Percentiles rank a stretch among this genome's conserved stretches.
Conservation (phyloP, 2,888 invertebrate species). For the Epinotia brunnichana region DNA sequence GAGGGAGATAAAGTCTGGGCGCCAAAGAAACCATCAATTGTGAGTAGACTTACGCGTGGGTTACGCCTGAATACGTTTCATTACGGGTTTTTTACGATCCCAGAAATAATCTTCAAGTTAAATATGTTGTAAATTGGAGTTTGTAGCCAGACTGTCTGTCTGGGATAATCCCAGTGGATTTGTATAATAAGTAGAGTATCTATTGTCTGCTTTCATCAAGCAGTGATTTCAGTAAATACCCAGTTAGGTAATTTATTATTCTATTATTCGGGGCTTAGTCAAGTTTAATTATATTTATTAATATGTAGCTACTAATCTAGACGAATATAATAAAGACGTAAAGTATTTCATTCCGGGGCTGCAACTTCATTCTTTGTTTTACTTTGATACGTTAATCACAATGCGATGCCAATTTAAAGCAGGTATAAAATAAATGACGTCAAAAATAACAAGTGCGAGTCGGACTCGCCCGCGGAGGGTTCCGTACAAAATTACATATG, state of each 20-base stretch:
- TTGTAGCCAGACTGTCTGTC: conserved; percentile 9
- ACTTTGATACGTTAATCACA: too few relatives aligned
- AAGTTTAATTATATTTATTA: too few relatives aligned
- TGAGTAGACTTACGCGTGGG: neutral
- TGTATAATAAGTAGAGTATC: neutral
- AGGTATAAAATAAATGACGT: too few relatives aligned
- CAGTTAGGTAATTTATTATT: neutral
- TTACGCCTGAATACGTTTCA: neutral
- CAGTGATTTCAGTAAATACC: neutral
- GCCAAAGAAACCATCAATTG: neutral
- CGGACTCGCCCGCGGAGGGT: too few relatives aligned
- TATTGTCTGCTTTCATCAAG: conserved; percentile 6
- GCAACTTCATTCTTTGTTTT: too few relatives aligned
- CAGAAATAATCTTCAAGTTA: conserved; percentile 8
- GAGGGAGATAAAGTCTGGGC: neutral
- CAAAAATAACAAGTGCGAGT: too few relatives aligned
- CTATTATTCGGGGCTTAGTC: too few relatives aligned
- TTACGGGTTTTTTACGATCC: conserved; percentile 11
- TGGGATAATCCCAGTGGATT: conserved; percentile 4
- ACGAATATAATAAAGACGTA: too few relatives aligned
- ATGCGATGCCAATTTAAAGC: too few relatives aligned
- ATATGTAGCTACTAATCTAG: too few relatives aligned
- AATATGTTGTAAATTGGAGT: neutral
- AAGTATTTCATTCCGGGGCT: too few relatives aligned
- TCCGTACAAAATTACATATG: too few relatives aligned